These are phyloP conservation scores for Gracilinanus agilis DNA, from an alignment of 2,113 vertebrate genomes.

Conservation along the genomic window DNA sequence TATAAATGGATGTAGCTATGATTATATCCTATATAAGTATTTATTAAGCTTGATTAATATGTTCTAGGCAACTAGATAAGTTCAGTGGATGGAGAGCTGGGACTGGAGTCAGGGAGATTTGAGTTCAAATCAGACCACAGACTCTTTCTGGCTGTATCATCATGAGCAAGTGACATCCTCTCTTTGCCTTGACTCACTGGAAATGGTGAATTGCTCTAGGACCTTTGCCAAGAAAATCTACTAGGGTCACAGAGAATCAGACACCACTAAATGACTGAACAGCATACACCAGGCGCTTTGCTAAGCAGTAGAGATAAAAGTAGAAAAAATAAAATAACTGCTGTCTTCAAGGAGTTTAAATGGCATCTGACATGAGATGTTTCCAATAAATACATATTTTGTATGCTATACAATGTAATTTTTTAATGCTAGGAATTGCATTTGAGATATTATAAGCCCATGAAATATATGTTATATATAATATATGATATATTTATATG, in stretches of 20 bases:
- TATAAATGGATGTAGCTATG: neutral
- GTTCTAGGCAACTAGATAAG: neutral
- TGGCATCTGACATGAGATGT: too few species aligned
- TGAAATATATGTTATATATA: too few species aligned
- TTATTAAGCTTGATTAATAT: neutral
- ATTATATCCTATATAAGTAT: neutral
- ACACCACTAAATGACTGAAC: neutral
- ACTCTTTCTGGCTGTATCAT: too few species aligned
- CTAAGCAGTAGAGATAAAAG: too few species aligned
- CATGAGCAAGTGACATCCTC: too few species aligned
- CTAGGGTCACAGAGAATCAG: neutral
- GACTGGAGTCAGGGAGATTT: neutral
- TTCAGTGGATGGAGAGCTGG: neutral
- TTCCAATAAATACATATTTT: too few species aligned
- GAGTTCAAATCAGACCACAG: neutral
- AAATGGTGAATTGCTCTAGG: neutral
- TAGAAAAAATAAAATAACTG: too few species aligned
- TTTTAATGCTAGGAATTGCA: too few species aligned
- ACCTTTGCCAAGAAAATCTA: neutral
- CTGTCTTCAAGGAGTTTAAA: too few species aligned
- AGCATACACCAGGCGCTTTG: neutral
- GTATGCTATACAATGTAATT: too few species aligned
- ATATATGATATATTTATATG: too few species aligned
- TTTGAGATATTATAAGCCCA: too few species aligned
- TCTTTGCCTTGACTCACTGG: neutral